These are phyloP conservation scores for Halocaridina rubra DNA, from an alignment of 2,888 invertebrate genomes.

Conservation along the genomic window DNA sequence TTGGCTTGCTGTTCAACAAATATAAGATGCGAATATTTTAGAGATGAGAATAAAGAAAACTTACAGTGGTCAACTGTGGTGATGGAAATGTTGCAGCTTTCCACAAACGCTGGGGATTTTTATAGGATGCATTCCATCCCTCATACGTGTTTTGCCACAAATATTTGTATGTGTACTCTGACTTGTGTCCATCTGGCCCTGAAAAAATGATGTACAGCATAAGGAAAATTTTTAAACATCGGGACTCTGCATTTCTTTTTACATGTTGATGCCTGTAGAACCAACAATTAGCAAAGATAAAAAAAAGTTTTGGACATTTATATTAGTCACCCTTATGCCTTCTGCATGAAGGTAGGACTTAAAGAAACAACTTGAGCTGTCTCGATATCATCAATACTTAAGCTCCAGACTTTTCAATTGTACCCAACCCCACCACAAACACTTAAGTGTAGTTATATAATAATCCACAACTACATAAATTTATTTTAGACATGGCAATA, in stretches of 20 bases:
- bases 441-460: too few species aligned
- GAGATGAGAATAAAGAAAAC: too few species aligned
- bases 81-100: slow-evolving; percentile 20
- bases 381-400: too few species aligned
- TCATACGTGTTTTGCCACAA: slow-evolving; percentile 56
- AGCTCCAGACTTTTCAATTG: too few species aligned
- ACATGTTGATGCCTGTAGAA: neutral
- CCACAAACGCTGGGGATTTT: slow-evolving; percentile 7
- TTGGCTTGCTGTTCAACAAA: too few species aligned
- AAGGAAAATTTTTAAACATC: too few species aligned
- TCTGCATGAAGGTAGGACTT: neutral
- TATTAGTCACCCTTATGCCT: neutral
- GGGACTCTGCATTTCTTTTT: neutral
- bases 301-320: neutral
- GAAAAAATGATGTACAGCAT: too few species aligned
- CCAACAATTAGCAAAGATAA: neutral
- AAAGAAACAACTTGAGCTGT: neutral
- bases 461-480: too few species aligned
- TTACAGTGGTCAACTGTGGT: slow-evolving; percentile 27
- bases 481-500: too few species aligned
- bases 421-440: too few species aligned
- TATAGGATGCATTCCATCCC: slow-evolving; percentile 21
- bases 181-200: slow-evolving; percentile 59
- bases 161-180: slow-evolving; percentile 48
- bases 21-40: too few species aligned